Evolutionary conservation across 92 coral and sea anemone genomes (phyloP), one percentile per base, ranked within the genome.

Genomic region (Umimayanthus chanpuru): DNA sequence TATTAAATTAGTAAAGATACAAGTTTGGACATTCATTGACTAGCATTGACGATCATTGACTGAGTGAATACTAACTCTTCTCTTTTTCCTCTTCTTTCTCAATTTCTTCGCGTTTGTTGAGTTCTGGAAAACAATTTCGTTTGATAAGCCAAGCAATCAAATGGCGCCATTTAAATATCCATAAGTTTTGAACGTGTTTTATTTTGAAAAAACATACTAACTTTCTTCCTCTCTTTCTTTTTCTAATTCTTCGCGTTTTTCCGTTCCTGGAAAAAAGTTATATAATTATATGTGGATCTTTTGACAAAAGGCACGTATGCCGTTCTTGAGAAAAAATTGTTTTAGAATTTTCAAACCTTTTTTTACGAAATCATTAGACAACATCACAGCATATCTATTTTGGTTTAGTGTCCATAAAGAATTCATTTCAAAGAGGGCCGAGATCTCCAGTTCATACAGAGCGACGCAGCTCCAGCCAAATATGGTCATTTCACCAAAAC

Each of bases 231-330:
- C 61, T 40, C 43, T 30, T 18, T 67, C 38, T 6, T 79, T 72
- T 72, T 83, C 77, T 67, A 70, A 71, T 83, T 68, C 87, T 44
- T 83, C 87, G 7, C 77, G 61, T 83, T 83, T 83, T 10, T 83
- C 40, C 20, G n/a, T 29, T 70, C 78, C 78, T 83, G 74, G 12
- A 68, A 68, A 47, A 32, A 83, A 7, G 70, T 9, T 15, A 28
- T 15, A 44, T 80, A 30, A 9, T 29, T 12, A 4, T 26, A 53
- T 80, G 4, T 20, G 2, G 16, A 10, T 16, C 28, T 10, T 61
- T 21, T 5, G 26, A 61, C 18, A 61, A 8, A 21, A 61, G 20
- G 58, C 20, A 61, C 26, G 15, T 21, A 61, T 61, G 25, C 26
- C 6, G 26, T 61, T 61, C 68, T 61, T 61, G 15, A 61, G 1